Evolutionary conservation across 1,140 invertebrate genomes (phyloP), one percentile per base, ranked within the genome.

Genomic region (Lepidostoma basale): DNA sequence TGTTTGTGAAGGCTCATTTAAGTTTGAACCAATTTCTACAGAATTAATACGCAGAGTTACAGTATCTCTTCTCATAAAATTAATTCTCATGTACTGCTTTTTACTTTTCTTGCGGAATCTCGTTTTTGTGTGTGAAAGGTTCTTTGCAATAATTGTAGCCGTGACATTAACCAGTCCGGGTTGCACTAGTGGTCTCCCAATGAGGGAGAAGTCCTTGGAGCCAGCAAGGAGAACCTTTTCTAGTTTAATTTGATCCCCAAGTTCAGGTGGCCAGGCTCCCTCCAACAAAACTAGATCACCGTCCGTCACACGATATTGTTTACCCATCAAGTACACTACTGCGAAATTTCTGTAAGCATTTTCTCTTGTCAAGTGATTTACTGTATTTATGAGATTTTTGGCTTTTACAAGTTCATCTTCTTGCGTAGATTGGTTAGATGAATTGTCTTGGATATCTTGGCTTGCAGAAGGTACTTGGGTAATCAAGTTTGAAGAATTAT

Each of bases 61-160:
- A 67, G 88, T 85, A 47, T 87, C 87, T n/a, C 83, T 80, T 75
- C 88, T 85, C 70, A 84, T 82, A 78, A 93, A 93, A 73, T 92
- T 88, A 47, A 92, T 89, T 75, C 89, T 86, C 76, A 86, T 88
- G 74, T 84, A 92, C 69, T 93, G 90, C 81, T 94, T 92, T 77
- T 92, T 88, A 72, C 85, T 84, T 73, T 85, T 90, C 76, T 91
- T 89, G 18, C 85, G 85, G 76, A 94, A 94, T 74, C 88, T 84
- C 52, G 89, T 90, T 77, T 90, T 92, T 0, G 90, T 93, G 73
- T 94, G 88, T 0, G 92, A 93, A 1, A 97, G 80, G 0, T 92
- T 93, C 79, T 97, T 97, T 70, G 96, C 94, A 47, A 98, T 89
- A 4, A 98, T 88, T 28, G 93, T 96, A 0, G 92, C 95, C 68